Base-by-base conservation (phyloP, 2,888 invertebrate genomes). In the Deilephila porcellus region DNA sequence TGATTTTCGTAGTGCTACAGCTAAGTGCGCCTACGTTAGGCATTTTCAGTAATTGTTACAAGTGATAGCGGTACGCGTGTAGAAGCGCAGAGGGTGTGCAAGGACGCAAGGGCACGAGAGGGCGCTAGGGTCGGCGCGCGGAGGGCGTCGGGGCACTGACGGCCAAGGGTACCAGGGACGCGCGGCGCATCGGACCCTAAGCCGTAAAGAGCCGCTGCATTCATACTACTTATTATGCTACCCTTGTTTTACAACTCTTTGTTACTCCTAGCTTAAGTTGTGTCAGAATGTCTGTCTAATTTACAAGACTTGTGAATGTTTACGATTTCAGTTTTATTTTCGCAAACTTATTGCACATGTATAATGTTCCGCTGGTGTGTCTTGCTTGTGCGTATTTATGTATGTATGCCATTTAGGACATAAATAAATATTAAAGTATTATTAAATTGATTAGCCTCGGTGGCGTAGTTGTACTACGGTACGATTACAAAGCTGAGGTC, bases 101-200 rank as follows among this genome's bases (percentile, higher is more conserved):
- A 91, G 91, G 91, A 83, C 90, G 88, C 78, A 81, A 85, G 90
- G 90, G 88, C 91, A 82, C 71, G 71, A 52, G 83, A 85, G 86
- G 85, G 85, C 88, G 86, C 81, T 75, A 80, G 88, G 92, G 91
- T 87, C 88, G 88, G 81, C 77, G 82, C 79, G 81, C 78, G 75
- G 80, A 84, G 88, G 89, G 83, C 88, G 87, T 75, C 80, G 80
- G 90, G 87, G 83, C 85, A 88, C 85, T 86, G 85, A 78, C 85
- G 84, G 81, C 88, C 91, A 92, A 92, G 93, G 93, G 92, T 91
- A 90, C 84, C 74, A 77, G 77, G 86, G 85, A 85, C 86, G 78
- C 79, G 78, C 78, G 78, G 77, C 85, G 86, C 82, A 84, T 84
- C 80, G 76, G 77, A 79, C 81, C 80, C 82, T 85, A 86, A 85